Evolutionary conservation across 2,888 invertebrate genomes (phyloP).

Genomic region (Eristalinus sepulchralis): DNA sequence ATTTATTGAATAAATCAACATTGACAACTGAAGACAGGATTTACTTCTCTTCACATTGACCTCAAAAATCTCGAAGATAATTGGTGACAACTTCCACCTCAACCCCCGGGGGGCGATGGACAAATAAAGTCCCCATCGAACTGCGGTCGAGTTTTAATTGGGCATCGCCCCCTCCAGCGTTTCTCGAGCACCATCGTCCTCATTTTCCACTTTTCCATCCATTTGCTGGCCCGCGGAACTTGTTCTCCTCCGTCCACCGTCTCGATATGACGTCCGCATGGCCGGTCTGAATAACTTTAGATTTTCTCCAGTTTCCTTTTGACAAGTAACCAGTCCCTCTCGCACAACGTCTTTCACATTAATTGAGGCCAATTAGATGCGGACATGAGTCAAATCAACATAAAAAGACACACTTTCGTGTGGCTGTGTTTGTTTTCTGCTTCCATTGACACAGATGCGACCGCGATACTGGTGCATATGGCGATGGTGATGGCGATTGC

Average conservation of each 20-base stretch:
- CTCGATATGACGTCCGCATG: neutral
- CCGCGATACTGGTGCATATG: neutral
- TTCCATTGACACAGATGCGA: neutral
- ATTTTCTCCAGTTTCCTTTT: conserved; percentile 30
- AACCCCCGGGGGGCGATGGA: neutral
- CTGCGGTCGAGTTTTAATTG: neutral
- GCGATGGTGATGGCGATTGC: neutral
- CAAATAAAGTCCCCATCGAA: neutral
- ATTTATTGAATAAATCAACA: neutral
- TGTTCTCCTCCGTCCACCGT: neutral
- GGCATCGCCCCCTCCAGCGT: neutral
- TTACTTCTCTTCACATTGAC: neutral
- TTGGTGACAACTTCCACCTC: neutral
- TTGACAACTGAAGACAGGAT: neutral
- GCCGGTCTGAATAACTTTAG: neutral
- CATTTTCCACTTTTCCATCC: neutral
- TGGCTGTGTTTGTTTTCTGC: no score
- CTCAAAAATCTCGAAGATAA: neutral
- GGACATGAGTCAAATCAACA: conserved; percentile 1
- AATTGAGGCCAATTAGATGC: conserved; percentile 20
- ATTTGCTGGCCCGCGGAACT: neutral
- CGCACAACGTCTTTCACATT: neutral
- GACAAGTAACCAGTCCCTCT: neutral
- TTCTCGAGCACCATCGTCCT: neutral
- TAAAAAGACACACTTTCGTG: neutral